Percentiles rank a stretch among this genome's conserved stretches.
These are phyloP conservation scores for Epinephelus coioides DNA, from an alignment of 2,797 vertebrate species.

Conservation along the genomic window DNA sequence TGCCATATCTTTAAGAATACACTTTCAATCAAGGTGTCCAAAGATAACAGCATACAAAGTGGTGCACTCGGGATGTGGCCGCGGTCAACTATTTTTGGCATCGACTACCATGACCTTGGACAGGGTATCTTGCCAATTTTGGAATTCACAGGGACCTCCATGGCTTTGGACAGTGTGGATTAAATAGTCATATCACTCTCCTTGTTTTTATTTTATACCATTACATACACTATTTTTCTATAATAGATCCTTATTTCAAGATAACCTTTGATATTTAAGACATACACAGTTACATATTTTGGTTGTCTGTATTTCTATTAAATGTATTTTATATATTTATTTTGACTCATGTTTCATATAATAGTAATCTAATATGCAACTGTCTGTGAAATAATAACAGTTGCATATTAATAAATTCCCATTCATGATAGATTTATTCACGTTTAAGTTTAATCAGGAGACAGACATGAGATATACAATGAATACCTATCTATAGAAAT, in stretches of 20 bases:
- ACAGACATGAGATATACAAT: neutral
- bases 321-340: slow-evolving; percentile 33
- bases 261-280: neutral
- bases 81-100: slow-evolving; percentile 94
- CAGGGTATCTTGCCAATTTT: slow-evolving; percentile 91
- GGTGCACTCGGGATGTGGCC: slow-evolving; percentile 87
- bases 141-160: slow-evolving; percentile 87
- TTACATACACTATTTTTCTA: neutral
- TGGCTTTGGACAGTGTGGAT: slow-evolving; percentile 51
- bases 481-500: neutral
- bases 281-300: slow-evolving; percentile 3
- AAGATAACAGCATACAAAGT: slow-evolving; percentile 94
- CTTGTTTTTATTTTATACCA: neutral
- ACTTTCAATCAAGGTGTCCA: slow-evolving; percentile 90
- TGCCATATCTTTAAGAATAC: slow-evolving; percentile 91
- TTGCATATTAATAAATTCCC: neutral
- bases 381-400: neutral
- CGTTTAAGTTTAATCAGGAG: neutral
- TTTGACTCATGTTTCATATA: slow-evolving; percentile 31
- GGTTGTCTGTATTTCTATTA: slow-evolving; percentile 34
- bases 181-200: slow-evolving; percentile 24
- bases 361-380: neutral
- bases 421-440: neutral
- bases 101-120: slow-evolving; percentile 91
- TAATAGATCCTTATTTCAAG: slow-evolving; percentile 1